phyloP scores from a whole-genome alignment of 2,888 invertebrate species.

The Synergus gifuensis region DNA sequence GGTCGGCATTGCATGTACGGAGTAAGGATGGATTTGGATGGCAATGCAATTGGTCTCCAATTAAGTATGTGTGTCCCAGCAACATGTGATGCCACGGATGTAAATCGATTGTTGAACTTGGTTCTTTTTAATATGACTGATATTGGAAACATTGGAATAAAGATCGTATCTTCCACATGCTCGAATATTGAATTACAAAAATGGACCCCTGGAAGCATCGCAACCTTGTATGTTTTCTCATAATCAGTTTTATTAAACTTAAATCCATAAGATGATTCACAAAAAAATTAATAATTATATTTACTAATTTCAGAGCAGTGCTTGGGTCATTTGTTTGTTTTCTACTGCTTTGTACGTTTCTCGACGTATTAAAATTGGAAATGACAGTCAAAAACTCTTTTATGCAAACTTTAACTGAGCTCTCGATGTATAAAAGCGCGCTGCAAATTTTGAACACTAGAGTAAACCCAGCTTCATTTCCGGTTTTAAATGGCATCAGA shows the following conservation, averaged over 20 bases:
- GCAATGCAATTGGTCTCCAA: conserved; percentile 57
- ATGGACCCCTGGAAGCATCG: conserved; percentile 56
- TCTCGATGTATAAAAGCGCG: conserved; percentile 76
- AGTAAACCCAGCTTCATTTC: conserved; percentile 65
- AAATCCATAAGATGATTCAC: neutral
- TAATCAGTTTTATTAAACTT: neutral
- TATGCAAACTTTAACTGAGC: conserved; percentile 63
- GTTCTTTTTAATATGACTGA: conserved; percentile 36
- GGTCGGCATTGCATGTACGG: conserved; percentile 76
- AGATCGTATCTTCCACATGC: conserved; percentile 44
- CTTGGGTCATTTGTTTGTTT: conserved; percentile 58
- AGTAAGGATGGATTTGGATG: conserved; percentile 51
- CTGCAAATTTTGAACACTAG: conserved; percentile 70
- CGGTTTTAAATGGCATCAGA: conserved; percentile 79
- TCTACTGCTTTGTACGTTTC: conserved; percentile 59
- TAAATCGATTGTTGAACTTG: conserved; percentile 48
- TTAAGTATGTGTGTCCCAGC: conserved; percentile 75
- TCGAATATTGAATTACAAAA: conserved; percentile 44
- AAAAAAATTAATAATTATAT: neutral
- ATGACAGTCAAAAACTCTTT: neutral
- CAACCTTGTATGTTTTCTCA: conserved; percentile 53
- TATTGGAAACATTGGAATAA: neutral
- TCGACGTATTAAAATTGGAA: conserved; percentile 50
- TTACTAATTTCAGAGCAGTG: conserved; percentile 56
- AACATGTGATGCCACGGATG: conserved; percentile 72